phyloP scores from a whole-genome alignment of 2,797 vertebrate species.

The Apogon hyalosoma region DNA sequence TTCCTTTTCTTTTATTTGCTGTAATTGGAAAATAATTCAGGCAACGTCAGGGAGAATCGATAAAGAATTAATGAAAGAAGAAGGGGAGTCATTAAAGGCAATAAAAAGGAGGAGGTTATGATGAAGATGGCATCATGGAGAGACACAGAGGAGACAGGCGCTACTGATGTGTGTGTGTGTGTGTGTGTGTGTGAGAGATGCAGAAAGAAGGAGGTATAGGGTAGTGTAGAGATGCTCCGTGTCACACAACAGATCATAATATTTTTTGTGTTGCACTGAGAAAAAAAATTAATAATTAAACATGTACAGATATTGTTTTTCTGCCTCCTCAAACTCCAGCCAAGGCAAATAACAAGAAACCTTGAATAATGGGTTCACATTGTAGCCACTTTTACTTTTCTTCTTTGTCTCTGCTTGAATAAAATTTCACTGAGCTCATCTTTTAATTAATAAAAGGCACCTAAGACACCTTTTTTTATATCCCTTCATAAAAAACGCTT shows the following conservation, averaged over 20 bases:
- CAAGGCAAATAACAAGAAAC: neutral
- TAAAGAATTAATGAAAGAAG: conserved; percentile 89
- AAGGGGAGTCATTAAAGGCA: conserved; percentile 87
- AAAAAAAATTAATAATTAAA: conserved; percentile 26
- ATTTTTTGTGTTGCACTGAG: neutral
- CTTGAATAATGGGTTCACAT: neutral
- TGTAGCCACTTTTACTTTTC: no score
- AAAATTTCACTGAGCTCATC: conserved; percentile 5
- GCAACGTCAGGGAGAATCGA: conserved; percentile 83
- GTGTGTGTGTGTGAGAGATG: conserved; percentile 17
- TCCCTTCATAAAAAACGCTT: conserved; percentile 38
- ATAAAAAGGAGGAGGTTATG: conserved; percentile 85
- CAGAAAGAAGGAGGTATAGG: neutral
- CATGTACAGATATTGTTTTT: neutral
- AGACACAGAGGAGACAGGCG: conserved; percentile 77
- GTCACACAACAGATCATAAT: conserved; percentile 13
- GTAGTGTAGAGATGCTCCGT: conserved; percentile 7
- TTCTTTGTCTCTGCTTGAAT: neutral
- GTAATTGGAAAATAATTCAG: conserved; percentile 89
- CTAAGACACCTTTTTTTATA: conserved; percentile 17
- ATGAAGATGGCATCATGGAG: conserved; percentile 85
- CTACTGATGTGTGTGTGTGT: conserved; percentile 27
- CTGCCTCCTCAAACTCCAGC: neutral
- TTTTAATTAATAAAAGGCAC: conserved; percentile 27
- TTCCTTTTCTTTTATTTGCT: conserved; percentile 81